These are phyloP conservation scores for Heterodera filipjevi DNA, from an alignment of 2,888 invertebrate genomes.

Conservation along the genomic window DNA sequence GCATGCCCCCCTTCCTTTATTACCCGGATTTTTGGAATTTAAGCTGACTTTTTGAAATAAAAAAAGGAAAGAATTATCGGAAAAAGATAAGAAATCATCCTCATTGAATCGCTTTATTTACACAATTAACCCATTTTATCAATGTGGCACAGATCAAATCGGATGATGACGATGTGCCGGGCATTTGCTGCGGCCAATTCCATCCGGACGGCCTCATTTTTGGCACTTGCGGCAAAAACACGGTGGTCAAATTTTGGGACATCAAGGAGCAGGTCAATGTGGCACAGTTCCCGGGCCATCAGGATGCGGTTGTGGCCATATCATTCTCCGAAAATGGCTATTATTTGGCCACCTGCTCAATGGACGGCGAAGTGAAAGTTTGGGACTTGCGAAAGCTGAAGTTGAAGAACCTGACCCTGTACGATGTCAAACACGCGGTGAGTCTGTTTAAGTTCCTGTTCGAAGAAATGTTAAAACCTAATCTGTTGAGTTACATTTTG, in stretches of 20 bases:
- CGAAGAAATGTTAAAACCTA: no score
- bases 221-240: slow-evolving; percentile 90
- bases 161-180: slow-evolving; percentile 52
- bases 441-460: no score
- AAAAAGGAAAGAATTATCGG: no score
- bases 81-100: no score
- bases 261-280: slow-evolving; percentile 87
- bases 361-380: slow-evolving; percentile 91
- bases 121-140: neutral
- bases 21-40: no score
- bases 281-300: slow-evolving; percentile 95
- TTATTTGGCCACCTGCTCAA: slow-evolving; percentile 95
- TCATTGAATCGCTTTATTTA: no score
- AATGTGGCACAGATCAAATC: slow-evolving; percentile 39
- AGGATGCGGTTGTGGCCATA: slow-evolving; percentile 91
- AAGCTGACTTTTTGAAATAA: no score
- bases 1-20: no score
- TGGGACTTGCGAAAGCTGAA: no score
- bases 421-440: no score
- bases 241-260: slow-evolving; percentile 99
- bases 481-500: no score
- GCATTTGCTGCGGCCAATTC: slow-evolving; percentile 92
- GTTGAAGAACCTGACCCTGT: no score
- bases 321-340: slow-evolving; percentile 99
- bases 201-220: slow-evolving; percentile 99